Evolutionary conservation across 2,797 vertebrate genomes (phyloP).

Genomic region (Intellagama lesueurii): DNA sequence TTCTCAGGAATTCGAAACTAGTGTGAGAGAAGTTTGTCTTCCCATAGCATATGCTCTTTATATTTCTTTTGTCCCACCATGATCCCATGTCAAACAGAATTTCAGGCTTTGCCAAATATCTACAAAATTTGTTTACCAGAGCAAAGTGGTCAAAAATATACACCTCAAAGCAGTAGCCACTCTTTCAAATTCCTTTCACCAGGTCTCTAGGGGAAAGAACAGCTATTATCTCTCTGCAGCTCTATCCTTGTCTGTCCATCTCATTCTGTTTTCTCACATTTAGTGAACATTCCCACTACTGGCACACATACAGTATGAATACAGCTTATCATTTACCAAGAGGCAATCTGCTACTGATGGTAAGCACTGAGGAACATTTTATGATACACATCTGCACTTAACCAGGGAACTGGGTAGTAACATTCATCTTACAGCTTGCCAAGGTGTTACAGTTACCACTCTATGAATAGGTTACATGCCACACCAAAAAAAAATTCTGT

Average conservation of each 20-base stretch:
- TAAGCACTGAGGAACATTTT: neutral
- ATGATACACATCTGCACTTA: neutral
- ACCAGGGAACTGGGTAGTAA: neutral
- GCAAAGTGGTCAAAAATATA: neutral
- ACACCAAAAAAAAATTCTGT: neutral
- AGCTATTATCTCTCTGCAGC: neutral
- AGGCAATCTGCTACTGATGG: neutral
- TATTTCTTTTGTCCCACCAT: neutral
- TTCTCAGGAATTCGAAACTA: neutral
- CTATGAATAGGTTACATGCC: slow-evolving; percentile 3
- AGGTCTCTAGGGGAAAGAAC: neutral
- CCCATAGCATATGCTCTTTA: neutral
- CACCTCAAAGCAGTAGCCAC: neutral
- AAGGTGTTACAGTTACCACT: neutral
- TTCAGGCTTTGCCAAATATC: neutral
- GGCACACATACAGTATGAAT: neutral
- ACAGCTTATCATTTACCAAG: neutral
- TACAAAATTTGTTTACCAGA: neutral
- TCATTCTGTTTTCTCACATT: neutral
- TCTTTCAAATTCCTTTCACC: neutral
- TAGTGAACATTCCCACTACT: neutral
- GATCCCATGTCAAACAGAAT: neutral
- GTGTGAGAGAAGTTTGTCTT: neutral
- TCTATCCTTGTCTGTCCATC: neutral
- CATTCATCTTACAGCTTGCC: neutral